Base-by-base conservation (phyloP, 1,140 invertebrate genomes). In the Cryptotermes secundus region DNA sequence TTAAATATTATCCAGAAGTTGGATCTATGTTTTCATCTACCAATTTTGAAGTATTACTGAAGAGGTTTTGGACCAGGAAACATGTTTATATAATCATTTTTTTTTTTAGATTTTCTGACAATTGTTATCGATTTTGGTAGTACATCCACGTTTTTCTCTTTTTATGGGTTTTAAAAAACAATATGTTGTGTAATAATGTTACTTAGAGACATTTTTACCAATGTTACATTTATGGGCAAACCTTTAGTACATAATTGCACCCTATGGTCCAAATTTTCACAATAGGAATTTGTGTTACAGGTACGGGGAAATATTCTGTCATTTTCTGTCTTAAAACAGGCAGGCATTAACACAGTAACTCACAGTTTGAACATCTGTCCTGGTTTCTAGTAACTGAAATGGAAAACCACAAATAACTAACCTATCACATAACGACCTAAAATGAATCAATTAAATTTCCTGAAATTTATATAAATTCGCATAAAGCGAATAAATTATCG, bases 61-160 rank as follows among this genome's bases (percentile, higher is more conserved):
- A 72, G 59, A 72, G 45, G 22, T n/a, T 72, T 72, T 72, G 59
- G 59, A 72, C 59, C 59, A 72, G 59, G 14, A 72, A n/a, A 72
- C 59, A 72, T 59, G 19, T 26, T 59, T 59, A 59, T 10, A 9
- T 59, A 7, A 3, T n/a, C 31, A 6, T 31, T 72, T 72, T 31
- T 72, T 72, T 72, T 72, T 72, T 72, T 72, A 31, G 59, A 72
- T 72, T 72, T 72, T 72, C 19, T 72, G 59, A 72, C 59, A 72
- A 72, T 72, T 72, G 59, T 72, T 72, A 72, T 72, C 26, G 59
- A 31, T 72, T 72, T 72, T 72, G 2, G 2, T 0, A 0, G 59
- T 3, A 7, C 7, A 7, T 0, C 10, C n/a, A 26, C 1, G 4
- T 72, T 72, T 72, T 72, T 26, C 59, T 72, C n/a, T 72, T 72